Evolutionary conservation across 2,888 invertebrate genomes (phyloP).

Genomic region (Drosophila vallismaia): DNA sequence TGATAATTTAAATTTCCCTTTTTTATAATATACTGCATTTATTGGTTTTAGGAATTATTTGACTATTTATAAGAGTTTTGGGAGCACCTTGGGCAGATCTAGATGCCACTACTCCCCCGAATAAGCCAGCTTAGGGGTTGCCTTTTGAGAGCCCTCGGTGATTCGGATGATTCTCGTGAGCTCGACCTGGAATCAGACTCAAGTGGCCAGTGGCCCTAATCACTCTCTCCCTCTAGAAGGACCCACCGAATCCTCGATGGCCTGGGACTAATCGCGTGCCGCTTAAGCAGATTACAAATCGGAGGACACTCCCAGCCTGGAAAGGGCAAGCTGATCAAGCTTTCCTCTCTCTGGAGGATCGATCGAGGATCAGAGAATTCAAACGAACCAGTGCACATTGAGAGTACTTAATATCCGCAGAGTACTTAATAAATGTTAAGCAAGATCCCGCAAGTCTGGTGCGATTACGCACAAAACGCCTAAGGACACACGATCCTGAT

Average conservation of each 20-base stretch:
- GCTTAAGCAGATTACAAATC: constrained; percentile 66
- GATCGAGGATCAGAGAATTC: constrained; percentile 53
- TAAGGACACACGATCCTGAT: constrained; percentile 39
- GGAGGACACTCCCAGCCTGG: constrained; percentile 24
- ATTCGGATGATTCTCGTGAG: constrained; percentile 9
- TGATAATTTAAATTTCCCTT: too few relatives aligned
- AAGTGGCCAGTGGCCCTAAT: constrained; percentile 66
- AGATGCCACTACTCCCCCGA: constrained; percentile 9
- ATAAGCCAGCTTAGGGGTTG: constrained; percentile 59
- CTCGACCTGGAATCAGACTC: constrained; percentile 56
- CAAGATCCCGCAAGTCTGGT: constrained; percentile 77
- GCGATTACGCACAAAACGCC: constrained; percentile 68
- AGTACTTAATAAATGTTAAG: constrained; percentile 72
- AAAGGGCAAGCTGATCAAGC: constrained; percentile 58
- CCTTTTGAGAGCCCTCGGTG: constrained; percentile 49
- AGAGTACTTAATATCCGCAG: constrained; percentile 9
- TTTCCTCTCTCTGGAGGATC: constrained; percentile 44
- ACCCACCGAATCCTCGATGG: constrained; percentile 27
- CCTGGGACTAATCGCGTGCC: constrained; percentile 60
- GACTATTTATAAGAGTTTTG: not conserved
- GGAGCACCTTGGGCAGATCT: not conserved
- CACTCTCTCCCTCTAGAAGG: constrained; percentile 32
- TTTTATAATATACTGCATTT: too few relatives aligned
- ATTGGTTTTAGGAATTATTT: not conserved
- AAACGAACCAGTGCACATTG: constrained; percentile 47